Base-by-base conservation (phyloP, 2,797 vertebrate genomes). In the Amblyopsis hoosieri region DNA sequence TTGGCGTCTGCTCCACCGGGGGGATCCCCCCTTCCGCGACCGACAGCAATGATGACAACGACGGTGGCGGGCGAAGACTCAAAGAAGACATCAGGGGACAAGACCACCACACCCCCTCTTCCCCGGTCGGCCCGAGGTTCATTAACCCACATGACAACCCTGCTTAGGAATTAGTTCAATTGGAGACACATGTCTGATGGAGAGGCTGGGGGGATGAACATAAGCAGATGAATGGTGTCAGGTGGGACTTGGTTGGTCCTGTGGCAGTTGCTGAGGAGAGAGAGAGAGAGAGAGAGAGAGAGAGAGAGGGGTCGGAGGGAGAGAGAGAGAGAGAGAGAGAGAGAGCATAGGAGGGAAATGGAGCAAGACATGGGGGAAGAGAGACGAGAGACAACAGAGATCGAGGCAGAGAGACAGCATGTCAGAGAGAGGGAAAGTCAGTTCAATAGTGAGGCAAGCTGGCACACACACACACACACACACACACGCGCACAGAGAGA, bases 151-250 rank as follows among this genome's bases (percentile, higher is more conserved):
- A 1, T 9, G 63, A 49, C 59, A 68, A 60, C 64, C 0, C 37
- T 79, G 64, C 45, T 56, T 42, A 67, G 4, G 33, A 37, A 37
- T 67, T 61, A 33, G 6, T 73, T 78, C 60, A 60, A 67, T 77
- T 63, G 11, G 46, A 54, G 11, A 42, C 23, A 53, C 9, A 12
- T 60, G 58, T 3, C 19, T 23, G 19, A 23, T 23, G 19, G 19
- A 23, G 19, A 23, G 19, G 19, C 2, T 2, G 19, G 19, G 19
- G 2, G 19, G 19, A 2, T 2, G 1, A 0, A 23, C 63, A 60
- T 64, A 78, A 74, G 19, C 37, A 76, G 67, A 77, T 71, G 31
- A 71, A 31, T 57, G 31, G 57, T 77, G 74, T 66, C 68, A 51
- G 57, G 57, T 51, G 52, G 48, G 14, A 53, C 1, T 47, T 9